These are phyloP conservation scores for Diarsia brunnea DNA, from an alignment of 2,888 invertebrate species.

Conservation along the genomic window DNA sequence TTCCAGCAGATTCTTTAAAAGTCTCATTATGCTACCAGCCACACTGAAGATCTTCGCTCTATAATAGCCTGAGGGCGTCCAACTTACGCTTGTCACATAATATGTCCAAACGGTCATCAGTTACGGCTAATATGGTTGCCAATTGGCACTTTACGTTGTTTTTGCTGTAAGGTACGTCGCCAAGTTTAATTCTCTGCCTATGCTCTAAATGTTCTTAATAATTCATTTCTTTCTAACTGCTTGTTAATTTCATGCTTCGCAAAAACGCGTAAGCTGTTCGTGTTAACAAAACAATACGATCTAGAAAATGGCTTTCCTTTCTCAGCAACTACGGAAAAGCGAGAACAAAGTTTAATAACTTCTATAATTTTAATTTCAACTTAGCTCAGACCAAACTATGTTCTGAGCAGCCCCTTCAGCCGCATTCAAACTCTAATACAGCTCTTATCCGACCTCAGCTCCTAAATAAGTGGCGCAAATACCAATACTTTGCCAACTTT, in stretches of 20 bases:
- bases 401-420: slow-evolving; percentile 27
- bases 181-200: neutral
- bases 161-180: neutral
- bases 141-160: neutral
- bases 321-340: neutral
- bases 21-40: neutral
- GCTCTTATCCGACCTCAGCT: slow-evolving; percentile 28
- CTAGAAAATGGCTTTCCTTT: neutral
- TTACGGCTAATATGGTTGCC: neutral
- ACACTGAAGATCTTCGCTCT: neutral
- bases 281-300: neutral
- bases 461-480: slow-evolving; percentile 47
- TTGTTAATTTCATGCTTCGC: no score
- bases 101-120: neutral
- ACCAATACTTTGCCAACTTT: slow-evolving; percentile 51
- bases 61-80: neutral
- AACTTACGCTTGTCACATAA: neutral
- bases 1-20: neutral
- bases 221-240: no score
- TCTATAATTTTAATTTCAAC: slow-evolving; percentile 27
- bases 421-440: slow-evolving; percentile 20
- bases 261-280: neutral
- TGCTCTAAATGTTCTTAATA: neutral
- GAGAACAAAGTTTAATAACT: slow-evolving; percentile 2
- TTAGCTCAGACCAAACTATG: slow-evolving; percentile 6